Evolutionary conservation across 2,797 vertebrate species (phyloP), one percentile per base, ranked within the genome.

Genomic region (Numenius phaeopus): DNA sequence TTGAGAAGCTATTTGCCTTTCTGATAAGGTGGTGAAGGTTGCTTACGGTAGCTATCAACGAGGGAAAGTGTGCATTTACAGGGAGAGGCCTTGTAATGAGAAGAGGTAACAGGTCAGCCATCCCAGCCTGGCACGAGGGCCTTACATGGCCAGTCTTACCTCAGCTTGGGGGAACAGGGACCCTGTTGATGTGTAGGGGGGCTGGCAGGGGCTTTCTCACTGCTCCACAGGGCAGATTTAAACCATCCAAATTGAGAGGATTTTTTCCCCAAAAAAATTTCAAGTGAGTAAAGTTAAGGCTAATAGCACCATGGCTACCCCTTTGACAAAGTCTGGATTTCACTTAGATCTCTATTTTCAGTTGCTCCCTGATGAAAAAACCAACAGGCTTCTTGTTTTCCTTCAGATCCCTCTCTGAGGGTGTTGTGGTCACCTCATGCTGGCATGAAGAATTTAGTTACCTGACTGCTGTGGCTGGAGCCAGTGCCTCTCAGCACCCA

Each of bases 141-240:
- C 4, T 32, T 34, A 34, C 9, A 21, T 1, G 2, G 21, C 29
- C 54, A 57, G 16, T 58, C 16, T 12, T 79, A 24, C 7, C 47
- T 61, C 21, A 22, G 7, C 7, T 13, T 4, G 5, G 50, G 8
- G 30, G 14, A 87, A 30, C n/a, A 47, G 61, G 24, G 14, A 40
- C 21, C 6, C 9, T 1, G 1, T 0, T 1, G 32, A 32, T 21
- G 2, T 15, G 7, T 9, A 67, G 3, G 1, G 14, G 29, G 3
- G 4, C n/a, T 57, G 18, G 7, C 0, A 3, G 4, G 24, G 17
- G 2, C 9, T 69, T 82, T 65, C 32, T 75, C 9, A 34, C 24
- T 32, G 21, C 14, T 79, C 27, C 27, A 39, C 1, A 5, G 34
- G 26, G 14, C 6, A 46, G 5, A 71, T 72, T 40, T 62, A 77